Percentiles rank a stretch among this genome's conserved stretches.
Conservation (phyloP, 1,140 invertebrate genomes). For the Brachionus angularis region DNA sequence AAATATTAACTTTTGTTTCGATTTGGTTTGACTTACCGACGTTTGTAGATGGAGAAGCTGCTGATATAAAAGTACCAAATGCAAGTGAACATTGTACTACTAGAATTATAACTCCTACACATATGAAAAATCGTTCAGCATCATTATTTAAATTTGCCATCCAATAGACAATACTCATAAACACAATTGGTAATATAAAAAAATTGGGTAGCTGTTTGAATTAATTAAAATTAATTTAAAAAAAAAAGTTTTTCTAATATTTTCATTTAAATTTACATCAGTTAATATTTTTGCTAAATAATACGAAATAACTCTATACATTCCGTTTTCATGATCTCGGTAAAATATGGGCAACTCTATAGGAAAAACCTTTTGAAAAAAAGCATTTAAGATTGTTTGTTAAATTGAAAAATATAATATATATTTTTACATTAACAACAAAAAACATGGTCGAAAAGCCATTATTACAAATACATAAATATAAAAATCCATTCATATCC, state of each 20-base stretch:
- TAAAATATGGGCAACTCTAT: conserved; percentile 24
- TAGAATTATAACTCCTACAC: neutral
- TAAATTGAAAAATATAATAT: neutral
- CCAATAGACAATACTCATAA: conserved; percentile 36
- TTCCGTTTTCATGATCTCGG: conserved; percentile 29
- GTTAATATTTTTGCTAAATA: conserved; percentile 36
- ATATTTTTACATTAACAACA: conserved; percentile 44
- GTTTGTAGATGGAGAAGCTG: conserved; percentile 16
- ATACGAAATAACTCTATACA: conserved; percentile 28
- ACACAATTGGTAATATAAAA: conserved; percentile 64
- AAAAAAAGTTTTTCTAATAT: neutral
- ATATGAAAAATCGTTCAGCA: conserved; percentile 14
- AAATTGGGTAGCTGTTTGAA: conserved; percentile 72
- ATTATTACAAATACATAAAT: conserved; percentile 59
- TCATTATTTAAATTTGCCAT: conserved; percentile 38
- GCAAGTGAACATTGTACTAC: conserved; percentile 28
- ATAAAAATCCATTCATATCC: conserved; percentile 35
- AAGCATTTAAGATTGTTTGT: neutral
- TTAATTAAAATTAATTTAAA: conserved; percentile 66
- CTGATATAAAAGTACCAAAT: conserved; percentile 27
- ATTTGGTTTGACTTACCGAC: neutral
- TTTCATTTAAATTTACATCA: conserved; percentile 24
- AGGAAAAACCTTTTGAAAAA: conserved; percentile 22
- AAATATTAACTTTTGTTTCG: neutral
- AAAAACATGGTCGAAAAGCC: conserved; percentile 45